Base-by-base conservation (phyloP, 1,140 invertebrate species). In the Drosophila lowei region DNA sequence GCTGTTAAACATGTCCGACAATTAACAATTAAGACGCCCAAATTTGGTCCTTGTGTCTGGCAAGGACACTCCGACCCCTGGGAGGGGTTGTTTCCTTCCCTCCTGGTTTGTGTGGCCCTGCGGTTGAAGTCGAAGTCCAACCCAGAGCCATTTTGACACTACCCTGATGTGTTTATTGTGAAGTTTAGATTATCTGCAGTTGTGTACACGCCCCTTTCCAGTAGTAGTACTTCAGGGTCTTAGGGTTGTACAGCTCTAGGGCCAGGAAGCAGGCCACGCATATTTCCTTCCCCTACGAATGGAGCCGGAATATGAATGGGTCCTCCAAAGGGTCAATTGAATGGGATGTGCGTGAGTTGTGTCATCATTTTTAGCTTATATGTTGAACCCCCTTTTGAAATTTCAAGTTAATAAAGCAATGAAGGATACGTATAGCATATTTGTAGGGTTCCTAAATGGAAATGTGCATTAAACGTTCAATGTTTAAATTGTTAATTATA, bases 1-100 rank as follows among this genome's bases (percentile, higher is more conserved):
- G 72, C 70, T 80, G 62, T 54, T 62, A 61, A 81, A 86, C 81
- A 80, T 79, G 80, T 73, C 55, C 44, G 50, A 74, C 73, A 67
- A 81, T 86, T 81, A 86, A 75, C 77, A 77, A 86, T 72, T 79
- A 72, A 79, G 44, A 61, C 47, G 8, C 41, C 49, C 49, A 46
- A 77, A 71, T 25, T 23, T 21, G 53, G 28, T 53, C 66, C 59
- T 47, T 66, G 28, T 52, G 42, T 18, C 38, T 18, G 9, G 8
- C 1, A 57, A 49, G 44, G 38, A 56, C 34, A 38, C 11, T 38
- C 34, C 0, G 11, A 1, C 3, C 5, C 1, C 3, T 38, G 38
- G 23, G 43, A 41, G 21, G 62, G 72, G 72, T 67, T 68, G 62
- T 9, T 62, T 44, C 16, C 6, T 21, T 63, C 15, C 43, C 58